Evolutionary conservation across 2,797 vertebrate species (phyloP), one percentile per base, ranked within the genome.

Genomic region (Ceyx erithaca): DNA sequence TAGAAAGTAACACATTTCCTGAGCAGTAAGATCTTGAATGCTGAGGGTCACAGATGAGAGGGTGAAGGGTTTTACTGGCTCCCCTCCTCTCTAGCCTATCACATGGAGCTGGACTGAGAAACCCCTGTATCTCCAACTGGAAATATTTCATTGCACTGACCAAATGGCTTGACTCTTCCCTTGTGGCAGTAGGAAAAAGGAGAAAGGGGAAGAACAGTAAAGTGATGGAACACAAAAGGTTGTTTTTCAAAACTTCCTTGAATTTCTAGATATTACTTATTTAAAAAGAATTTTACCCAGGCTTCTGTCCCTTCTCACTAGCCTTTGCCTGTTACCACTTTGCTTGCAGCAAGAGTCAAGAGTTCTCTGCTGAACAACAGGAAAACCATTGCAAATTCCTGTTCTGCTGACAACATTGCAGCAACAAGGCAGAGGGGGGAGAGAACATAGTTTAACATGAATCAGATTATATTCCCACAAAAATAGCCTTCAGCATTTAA

Each of bases 1-100:
- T 33, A 33, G 33, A 33, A 33, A 33, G 33, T 33, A 33, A 33
- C 33, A 33, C 33, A 33, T 33, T 8, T 33, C 7, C 33, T 33
- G 7, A 33, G 7, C 33, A 33, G 9, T 35, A 62, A n/a, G 35
- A 6, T 9, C 10, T 0, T 19, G 43, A 75, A 43, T 4, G 10
- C 40, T 45, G 46, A 51, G 64, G 31, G 51, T 41, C 40, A 48
- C 40, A 7, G 55, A 8, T 14, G 43, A 78, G 70, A 59, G 28
- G 30, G 2, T 51, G 35, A 43, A 37, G 6, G 8, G 2, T 1
- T 59, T 43, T 55, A 18, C 58, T 59, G 40, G 1, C 14, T 64
- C 82, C 48, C 58, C 21, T 46, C 59, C 31, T 46, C 66, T 55
- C 1, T 5, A 55, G 64, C 33, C 19, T 43, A 6, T 12, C 25